Conservation (phyloP, 2,113 vertebrate species). For the Lichenostomus cassidix region DNA sequence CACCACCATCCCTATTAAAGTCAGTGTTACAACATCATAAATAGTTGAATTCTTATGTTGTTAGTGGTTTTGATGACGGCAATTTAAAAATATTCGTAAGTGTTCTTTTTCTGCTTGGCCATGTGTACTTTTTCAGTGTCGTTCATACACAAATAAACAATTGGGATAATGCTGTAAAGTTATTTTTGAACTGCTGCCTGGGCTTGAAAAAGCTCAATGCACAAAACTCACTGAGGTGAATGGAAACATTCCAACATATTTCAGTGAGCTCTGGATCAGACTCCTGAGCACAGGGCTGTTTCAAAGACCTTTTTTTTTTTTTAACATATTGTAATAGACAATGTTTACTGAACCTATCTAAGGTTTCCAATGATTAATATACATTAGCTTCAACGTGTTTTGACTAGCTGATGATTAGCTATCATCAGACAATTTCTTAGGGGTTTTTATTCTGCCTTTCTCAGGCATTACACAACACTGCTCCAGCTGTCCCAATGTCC, state of each 20-base stretch:
- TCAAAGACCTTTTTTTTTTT: neutral
- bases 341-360: slow-evolving; percentile 43
- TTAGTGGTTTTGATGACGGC: neutral
- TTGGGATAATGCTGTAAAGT: slow-evolving; percentile 5
- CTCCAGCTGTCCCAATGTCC: slow-evolving; percentile 71
- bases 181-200: slow-evolving; percentile 44
- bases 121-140: neutral
- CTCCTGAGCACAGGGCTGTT: neutral
- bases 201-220: slow-evolving; percentile 15
- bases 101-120: slow-evolving; percentile 23
- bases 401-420: slow-evolving; percentile 54
- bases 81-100: slow-evolving; percentile 32
- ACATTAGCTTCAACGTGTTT: neutral
- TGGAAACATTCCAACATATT: slow-evolving; percentile 42
- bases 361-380: slow-evolving; percentile 55
- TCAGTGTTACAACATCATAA: slow-evolving; percentile 21
- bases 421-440: slow-evolving; percentile 19
- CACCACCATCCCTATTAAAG: neutral
- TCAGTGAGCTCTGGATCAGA: slow-evolving; percentile 23
- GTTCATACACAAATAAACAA: slow-evolving; percentile 51
- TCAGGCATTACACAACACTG: slow-evolving; percentile 56
- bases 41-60: slow-evolving; percentile 41
- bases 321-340: neutral
- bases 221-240: slow-evolving; percentile 35
- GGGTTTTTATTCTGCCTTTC: slow-evolving; percentile 22